Evolutionary conservation across 2,888 invertebrate genomes (phyloP), one percentile per base, ranked within the genome.

Genomic region (Lithophane leautieri): DNA sequence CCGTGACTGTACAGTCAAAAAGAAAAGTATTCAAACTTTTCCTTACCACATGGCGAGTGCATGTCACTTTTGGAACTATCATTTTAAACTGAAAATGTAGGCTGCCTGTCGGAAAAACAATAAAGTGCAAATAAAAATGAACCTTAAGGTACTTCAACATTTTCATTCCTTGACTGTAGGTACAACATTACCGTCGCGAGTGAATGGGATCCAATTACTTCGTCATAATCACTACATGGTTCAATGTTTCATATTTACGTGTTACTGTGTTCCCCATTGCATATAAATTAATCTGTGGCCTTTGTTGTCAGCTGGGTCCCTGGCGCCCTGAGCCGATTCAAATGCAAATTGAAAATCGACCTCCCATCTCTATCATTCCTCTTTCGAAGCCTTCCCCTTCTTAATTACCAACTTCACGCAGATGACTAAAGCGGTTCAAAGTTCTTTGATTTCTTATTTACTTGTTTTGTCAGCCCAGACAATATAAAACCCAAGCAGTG

Each of bases 271-370:
- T 83, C 83, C 82, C 85, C 84, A 88, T 85, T 87, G 91, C 90
- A 91, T 88, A 86, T 89, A 89, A 91, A 92, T 92, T 89, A 89
- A 90, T 92, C 88, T 88, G 75, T 76, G 82, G 87, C 85, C 87
- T 89, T 90, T 90, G 89, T 92, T 89, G 89, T 84, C 82, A 81
- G 82, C 83, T 71, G 81, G 79, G 83, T 79, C 87, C 81, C 86
- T 72, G 81, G 86, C 85, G 83, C 83, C 83, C 86, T 80, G 83
- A 73, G 82, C 83, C 89, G 86, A 93, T 93, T 93, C 91, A 92
- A 91, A 93, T 92, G 93, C 89, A 93, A 92, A 93, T 93, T 90
- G 89, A 92, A 92, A 90, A 90, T 91, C 90, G 90, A 88, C 90
- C 90, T 86, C 86, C 90, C 83, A 86, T 87, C 90, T 84, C 88